Evolutionary conservation across 92 coral and sea anemone genomes (phyloP).

Genomic region (Porites rus): DNA sequence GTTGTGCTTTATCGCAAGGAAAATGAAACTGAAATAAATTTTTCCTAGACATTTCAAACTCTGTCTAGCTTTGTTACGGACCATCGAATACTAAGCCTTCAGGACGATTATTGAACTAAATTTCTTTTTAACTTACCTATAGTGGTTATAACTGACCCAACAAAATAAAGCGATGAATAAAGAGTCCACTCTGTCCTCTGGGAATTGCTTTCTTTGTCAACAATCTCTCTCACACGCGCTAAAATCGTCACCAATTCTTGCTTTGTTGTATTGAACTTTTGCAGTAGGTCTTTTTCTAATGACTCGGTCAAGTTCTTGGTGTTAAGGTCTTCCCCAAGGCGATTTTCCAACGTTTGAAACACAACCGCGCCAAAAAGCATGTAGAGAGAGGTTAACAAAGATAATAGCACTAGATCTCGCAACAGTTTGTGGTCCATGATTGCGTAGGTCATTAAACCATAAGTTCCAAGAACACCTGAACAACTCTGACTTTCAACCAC

Average conservation of each 20-base stretch:
- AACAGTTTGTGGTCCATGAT: not conserved
- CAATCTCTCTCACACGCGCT: not conserved
- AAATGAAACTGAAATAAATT: too few relatives aligned
- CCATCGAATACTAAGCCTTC: too few relatives aligned
- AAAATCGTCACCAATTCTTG: conserved; percentile 9
- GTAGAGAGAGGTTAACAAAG: conserved; percentile 11
- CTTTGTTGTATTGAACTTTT: conserved; percentile 18
- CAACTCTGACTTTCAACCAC: too few relatives aligned
- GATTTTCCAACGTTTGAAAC: conserved; percentile 29
- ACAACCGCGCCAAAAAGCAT: conserved; percentile 47
- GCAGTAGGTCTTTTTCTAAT: not conserved
- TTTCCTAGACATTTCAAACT: too few relatives aligned
- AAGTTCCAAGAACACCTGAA: too few relatives aligned
- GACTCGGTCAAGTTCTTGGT: not conserved
- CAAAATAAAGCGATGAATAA: conserved; percentile 47
- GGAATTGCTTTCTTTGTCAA: conserved; percentile 16
- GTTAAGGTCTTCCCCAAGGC: not conserved
- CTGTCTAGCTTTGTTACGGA: too few relatives aligned
- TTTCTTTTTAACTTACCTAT: conserved; percentile 32
- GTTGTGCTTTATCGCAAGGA: too few relatives aligned
- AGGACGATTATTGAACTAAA: not conserved
- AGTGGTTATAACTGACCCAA: conserved; percentile 52
- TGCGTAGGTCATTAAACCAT: too few relatives aligned
- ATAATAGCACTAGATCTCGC: conserved; percentile 3
- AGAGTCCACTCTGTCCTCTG: conserved; percentile 30